A percentile compares a stretch with the other conserved stretches of the same genome.
Conservation (phyloP, 2,113 vertebrate species). For the Dasyornis broadbenti region DNA sequence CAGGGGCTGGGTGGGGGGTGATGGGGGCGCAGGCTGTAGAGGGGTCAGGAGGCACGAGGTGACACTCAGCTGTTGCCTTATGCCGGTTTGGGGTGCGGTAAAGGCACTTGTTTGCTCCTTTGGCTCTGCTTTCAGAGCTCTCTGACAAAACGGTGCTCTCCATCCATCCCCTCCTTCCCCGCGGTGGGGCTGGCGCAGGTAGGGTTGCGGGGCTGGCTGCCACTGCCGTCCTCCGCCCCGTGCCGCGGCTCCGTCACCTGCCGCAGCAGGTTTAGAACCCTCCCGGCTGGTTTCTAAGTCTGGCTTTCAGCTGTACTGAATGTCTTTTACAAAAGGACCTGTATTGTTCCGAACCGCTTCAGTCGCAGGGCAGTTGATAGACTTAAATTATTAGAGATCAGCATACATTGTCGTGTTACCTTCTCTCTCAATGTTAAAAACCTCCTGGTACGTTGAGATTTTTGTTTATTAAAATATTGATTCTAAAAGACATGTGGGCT, state of each 20-base stretch:
- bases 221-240: background rate
- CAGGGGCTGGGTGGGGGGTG: background rate
- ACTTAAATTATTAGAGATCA: background rate
- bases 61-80: background rate
- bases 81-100: background rate
- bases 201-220: background rate
- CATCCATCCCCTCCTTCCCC: too few relatives aligned
- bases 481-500: background rate
- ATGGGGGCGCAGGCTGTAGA: background rate
- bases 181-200: background rate
- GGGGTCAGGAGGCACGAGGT: background rate
- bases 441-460: fast-evolving
- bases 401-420: fast-evolving
- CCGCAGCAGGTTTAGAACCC: background rate
- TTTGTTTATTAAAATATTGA: background rate
- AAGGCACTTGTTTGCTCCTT: background rate
- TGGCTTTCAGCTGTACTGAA: fast-evolving
- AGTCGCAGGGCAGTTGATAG: too few relatives aligned
- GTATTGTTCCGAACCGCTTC: fast-evolving
- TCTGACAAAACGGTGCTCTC: background rate
- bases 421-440: background rate
- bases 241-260: background rate
- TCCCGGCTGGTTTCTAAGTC: fast-evolving
- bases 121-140: background rate
- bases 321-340: background rate